phyloP scores from a whole-genome alignment of 2,113 vertebrate species.

The Anas platyrhynchos region DNA sequence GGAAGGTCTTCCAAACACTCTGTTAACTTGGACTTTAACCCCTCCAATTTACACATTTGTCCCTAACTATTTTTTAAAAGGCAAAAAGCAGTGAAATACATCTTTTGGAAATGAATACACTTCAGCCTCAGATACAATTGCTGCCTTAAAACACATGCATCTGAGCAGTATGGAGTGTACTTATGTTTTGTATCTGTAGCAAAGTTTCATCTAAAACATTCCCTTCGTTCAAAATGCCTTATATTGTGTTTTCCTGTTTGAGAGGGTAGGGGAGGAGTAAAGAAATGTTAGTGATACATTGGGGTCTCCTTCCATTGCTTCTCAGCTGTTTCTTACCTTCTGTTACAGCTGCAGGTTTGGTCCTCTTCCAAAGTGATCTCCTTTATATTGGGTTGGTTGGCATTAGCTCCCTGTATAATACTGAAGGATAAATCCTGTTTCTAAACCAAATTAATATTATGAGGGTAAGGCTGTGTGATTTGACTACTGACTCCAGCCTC shows the following conservation, averaged over 20 bases:
- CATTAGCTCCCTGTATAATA: neutral
- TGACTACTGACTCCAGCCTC: neutral
- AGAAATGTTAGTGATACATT: neutral
- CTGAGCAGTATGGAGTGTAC: neutral
- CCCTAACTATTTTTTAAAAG: conserved; percentile 23
- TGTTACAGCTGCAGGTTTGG: neutral
- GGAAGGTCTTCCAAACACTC: neutral
- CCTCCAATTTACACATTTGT: neutral
- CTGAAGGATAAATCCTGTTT: neutral
- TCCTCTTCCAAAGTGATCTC: neutral
- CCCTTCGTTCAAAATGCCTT: neutral
- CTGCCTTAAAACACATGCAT: conserved; percentile 63
- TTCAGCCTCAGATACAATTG: neutral
- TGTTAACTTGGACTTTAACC: neutral
- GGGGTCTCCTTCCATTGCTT: neutral
- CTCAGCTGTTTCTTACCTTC: neutral
- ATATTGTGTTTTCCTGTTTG: neutral
- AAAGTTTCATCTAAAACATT: conserved; percentile 1
- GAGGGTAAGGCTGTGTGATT: neutral
- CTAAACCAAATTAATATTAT: neutral
- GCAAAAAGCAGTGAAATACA: neutral
- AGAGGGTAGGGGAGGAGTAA: neutral
- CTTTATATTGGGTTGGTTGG: neutral
- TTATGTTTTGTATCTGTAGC: neutral
- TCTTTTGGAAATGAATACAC: conserved; percentile 19